Conservation (phyloP, 2,888 invertebrate genomes). For the Aplocera efformata region DNA sequence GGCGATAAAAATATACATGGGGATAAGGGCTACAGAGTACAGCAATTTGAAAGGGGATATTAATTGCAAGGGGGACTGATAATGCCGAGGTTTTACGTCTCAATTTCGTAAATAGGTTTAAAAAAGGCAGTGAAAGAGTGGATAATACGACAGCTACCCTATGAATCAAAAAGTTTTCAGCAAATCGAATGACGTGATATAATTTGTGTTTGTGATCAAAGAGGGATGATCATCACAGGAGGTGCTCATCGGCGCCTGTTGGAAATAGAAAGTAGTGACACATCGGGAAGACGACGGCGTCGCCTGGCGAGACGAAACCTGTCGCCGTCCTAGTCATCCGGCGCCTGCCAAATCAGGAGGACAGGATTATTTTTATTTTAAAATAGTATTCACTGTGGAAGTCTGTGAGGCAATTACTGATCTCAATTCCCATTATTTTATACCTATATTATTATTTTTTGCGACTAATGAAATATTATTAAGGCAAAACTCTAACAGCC, state of each 20-base stretch:
- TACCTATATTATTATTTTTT: too few species aligned
- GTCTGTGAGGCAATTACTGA: background rate
- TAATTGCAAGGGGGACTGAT: conserved; percentile 1
- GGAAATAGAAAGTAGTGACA: conserved; percentile 71
- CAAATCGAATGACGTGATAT: conserved; percentile 26
- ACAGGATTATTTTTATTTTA: conserved; percentile 22
- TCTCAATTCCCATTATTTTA: too few species aligned
- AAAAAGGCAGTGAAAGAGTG: conserved; percentile 2
- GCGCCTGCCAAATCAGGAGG: conserved; percentile 30
- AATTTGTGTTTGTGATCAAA: conserved; percentile 31
- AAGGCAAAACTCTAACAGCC: too few species aligned
- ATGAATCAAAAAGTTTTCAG: conserved; percentile 22
- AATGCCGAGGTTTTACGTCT: conserved; percentile 12
- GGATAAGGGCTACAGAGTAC: conserved; percentile 2
- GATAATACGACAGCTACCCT: conserved; percentile 20
- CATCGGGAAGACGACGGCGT: conserved; percentile 46
- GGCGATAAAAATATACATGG: conserved; percentile 20
- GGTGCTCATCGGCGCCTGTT: conserved; percentile 56
- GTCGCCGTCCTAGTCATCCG: conserved; percentile 36
- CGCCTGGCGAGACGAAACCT: conserved; percentile 43
- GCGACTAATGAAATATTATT: too few species aligned
- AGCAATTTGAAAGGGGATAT: conserved; percentile 1
- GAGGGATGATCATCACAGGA: conserved; percentile 43
- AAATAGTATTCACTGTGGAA: conserved; percentile 20
- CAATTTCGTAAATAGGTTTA: conserved; percentile 5